A percentile compares a stretch with the other conserved stretches of the same genome.
Evolutionary conservation across 2,797 vertebrate species (phyloP).

Genomic region (Taeniopygia guttata): DNA sequence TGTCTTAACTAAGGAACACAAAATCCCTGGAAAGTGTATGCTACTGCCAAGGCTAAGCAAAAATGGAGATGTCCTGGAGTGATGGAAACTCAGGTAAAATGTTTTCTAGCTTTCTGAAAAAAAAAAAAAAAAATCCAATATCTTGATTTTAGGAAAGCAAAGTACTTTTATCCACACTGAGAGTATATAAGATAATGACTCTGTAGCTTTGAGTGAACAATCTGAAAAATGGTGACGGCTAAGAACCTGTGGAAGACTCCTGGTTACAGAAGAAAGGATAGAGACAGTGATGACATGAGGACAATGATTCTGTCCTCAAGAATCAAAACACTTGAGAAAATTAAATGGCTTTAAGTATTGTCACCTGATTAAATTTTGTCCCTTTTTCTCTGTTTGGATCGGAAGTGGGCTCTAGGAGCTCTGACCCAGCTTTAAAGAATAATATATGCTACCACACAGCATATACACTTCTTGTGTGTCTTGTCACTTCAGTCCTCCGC

Average conservation of each 20-base stretch:
- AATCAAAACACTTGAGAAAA: slow-evolving; percentile 53
- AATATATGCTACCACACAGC: neutral
- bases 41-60: neutral
- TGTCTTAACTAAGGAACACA: neutral
- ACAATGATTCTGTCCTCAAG: neutral
- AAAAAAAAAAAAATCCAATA: neutral
- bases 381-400: neutral
- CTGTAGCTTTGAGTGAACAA: neutral
- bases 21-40: neutral
- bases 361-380: neutral
- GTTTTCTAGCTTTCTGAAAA: neutral
- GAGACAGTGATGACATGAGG: neutral
- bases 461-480: neutral
- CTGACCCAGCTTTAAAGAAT: neutral
- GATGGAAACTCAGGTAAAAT: neutral
- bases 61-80: neutral
- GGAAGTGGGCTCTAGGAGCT: neutral
- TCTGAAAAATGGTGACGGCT: neutral
- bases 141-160: neutral
- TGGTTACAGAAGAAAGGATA: neutral
- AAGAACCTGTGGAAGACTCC: neutral
- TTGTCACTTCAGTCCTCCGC: neutral
- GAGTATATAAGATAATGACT: neutral
- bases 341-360: slow-evolving; percentile 14
- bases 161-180: neutral